A percentile compares a stretch with the other conserved stretches of the same genome.
phyloP scores from a whole-genome alignment of 2,888 invertebrate genomes.

The Trissolcus japonicus region DNA sequence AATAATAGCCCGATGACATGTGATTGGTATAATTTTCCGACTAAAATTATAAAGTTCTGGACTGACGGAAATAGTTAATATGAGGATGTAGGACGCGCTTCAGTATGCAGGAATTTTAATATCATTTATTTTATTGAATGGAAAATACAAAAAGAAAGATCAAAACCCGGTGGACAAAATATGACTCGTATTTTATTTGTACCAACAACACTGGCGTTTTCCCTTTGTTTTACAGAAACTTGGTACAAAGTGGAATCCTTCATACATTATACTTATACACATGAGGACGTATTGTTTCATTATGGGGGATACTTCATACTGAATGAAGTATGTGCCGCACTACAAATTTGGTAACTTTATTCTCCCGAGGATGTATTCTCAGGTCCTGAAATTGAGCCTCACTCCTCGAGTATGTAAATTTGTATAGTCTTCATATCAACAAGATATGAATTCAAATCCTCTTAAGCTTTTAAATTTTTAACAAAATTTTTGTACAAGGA shows the following conservation, averaged over 20 bases:
- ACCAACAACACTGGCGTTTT: conserved; percentile 5
- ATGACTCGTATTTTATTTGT: conserved; percentile 6
- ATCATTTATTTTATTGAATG: conserved; percentile 3
- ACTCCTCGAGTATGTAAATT: conserved; percentile 4
- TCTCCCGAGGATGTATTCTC: conserved; percentile 25
- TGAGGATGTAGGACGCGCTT: conserved; percentile 17
- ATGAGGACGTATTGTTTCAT: conserved; percentile 42
- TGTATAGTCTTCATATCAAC: not conserved
- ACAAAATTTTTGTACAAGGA: too few relatives aligned
- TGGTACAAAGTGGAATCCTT: conserved; percentile 45
- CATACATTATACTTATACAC: conserved; percentile 46
- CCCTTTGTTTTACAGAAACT: conserved; percentile 48
- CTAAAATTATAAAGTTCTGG: conserved; percentile 16
- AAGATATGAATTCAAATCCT: not conserved
- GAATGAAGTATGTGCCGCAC: conserved; percentile 15
- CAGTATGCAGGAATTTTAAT: not conserved
- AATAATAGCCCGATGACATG: conserved; percentile 18
- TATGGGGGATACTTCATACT: conserved; percentile 42
- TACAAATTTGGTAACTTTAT: conserved; percentile 45
- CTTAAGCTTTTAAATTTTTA: not conserved
- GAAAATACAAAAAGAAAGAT: conserved; percentile 1
- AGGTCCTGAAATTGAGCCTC: conserved; percentile 1
- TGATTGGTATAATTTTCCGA: conserved; percentile 31
- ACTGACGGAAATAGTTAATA: conserved; percentile 29
- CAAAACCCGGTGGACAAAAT: not conserved